Base-by-base conservation (phyloP, 1,140 invertebrate species). In the Lanistes nyassanus region DNA sequence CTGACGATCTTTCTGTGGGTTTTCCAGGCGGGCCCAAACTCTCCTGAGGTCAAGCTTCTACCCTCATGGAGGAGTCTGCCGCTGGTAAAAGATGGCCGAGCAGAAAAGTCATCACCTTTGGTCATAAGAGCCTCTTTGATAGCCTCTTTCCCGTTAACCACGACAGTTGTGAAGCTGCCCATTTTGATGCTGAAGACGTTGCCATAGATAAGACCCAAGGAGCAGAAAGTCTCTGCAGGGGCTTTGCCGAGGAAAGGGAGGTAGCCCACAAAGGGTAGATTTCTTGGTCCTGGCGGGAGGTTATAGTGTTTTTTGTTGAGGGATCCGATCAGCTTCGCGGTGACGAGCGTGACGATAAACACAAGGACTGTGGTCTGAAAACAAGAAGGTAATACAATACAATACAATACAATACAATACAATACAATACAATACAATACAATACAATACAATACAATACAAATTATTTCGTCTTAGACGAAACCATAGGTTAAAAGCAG, bases 221-320 rank as follows among this genome's bases (percentile, higher is more conserved):
- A 55, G 5, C 36, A 31, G 21, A 81, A 77, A 23, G 68, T 78
- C 19, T 69, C 26, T 23, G 47, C 39, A 3, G 81, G 76, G 29
- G 71, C 23, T 36, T 76, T 75, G 1, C 79, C 77, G 26, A 86
- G 58, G 71, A 83, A 80, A 6, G 80, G 83, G 19, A 86, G 69
- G 74, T 80, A 74, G 42, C 85, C 85, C n/a, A 86, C 34, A 2
- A 85, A 11, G 7, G 85, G 85, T 26, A 84, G 65, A 2, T 80
- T 79, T 75, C 76, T 74, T 23, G 85, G 84, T 29, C 85, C 83
- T 11, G 84, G 81, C 0, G 81, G 81, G 7, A 79, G 58, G 19
- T 75, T 78, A n/a, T 34, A 36, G 7, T 56, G 70, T 62, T 37
- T 58, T 34, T 23, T 53, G 13, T 51, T 67, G 47, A 58, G 5